phyloP scores from a whole-genome alignment of 1,140 invertebrate species.

The Parasteatoda tepidariorum region DNA sequence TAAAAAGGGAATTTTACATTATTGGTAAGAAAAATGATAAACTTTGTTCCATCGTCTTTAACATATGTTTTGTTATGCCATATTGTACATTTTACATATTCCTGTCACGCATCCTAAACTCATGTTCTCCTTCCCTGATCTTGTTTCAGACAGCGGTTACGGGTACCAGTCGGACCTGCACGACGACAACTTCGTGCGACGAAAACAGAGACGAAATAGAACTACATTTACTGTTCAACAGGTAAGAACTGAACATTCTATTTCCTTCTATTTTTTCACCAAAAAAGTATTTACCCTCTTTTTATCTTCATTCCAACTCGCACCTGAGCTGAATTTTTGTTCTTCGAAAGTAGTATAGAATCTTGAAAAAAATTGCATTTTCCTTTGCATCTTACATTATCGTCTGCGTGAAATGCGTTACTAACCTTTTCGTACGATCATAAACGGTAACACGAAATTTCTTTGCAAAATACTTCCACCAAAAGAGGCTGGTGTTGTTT shows the following conservation, averaged over 20 bases:
- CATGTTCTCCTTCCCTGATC: slow-evolving; percentile 49
- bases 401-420: slow-evolving; percentile 33
- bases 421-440: not conserved
- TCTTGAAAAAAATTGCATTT: slow-evolving; percentile 35
- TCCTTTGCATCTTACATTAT: slow-evolving; percentile 17
- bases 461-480: too few relatives aligned
- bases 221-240: slow-evolving; percentile 97
- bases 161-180: slow-evolving; percentile 87
- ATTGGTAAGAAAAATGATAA: not conserved
- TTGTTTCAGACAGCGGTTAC: slow-evolving; percentile 57
- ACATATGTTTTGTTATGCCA: not conserved
- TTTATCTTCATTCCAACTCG: not conserved
- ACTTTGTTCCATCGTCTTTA: slow-evolving; percentile 3
- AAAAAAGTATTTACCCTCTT: slow-evolving; percentile 28
- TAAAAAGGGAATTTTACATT: not conserved
- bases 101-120: slow-evolving; percentile 46
- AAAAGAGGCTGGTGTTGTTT: too few relatives aligned
- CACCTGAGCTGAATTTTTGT: slow-evolving; percentile 55
- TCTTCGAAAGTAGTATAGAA: slow-evolving; percentile 13
- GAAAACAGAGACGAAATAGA: slow-evolving; percentile 94
- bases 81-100: not conserved
- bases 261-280: slow-evolving; percentile 1
- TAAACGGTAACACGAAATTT: too few relatives aligned
- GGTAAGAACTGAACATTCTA: slow-evolving; percentile 72
- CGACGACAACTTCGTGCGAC: slow-evolving; percentile 94